These are phyloP conservation scores for Norana najaformis DNA, from an alignment of 2,888 invertebrate species.

Conservation along the genomic window DNA sequence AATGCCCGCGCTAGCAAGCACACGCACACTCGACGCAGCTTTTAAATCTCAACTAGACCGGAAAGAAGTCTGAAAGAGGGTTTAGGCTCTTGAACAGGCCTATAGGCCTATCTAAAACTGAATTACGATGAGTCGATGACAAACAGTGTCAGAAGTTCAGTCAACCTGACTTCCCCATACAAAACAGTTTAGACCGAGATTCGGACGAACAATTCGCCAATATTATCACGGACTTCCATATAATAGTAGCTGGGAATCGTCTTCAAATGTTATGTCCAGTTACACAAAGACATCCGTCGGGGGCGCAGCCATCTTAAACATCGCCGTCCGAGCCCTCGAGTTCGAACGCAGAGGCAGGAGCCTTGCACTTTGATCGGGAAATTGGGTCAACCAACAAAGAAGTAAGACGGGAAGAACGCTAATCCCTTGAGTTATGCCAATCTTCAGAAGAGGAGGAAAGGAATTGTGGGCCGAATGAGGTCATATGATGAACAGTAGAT, in stretches of 20 bases:
- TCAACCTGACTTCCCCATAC: not conserved
- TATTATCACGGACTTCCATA: not conserved
- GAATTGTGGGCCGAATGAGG: no score
- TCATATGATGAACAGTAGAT: no score
- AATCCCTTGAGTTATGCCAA: no score
- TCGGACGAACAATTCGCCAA: not conserved
- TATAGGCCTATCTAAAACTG: not conserved
- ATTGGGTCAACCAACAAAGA: no score
- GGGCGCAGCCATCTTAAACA: not conserved
- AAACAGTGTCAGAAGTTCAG: not conserved
- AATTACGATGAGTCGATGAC: not conserved
- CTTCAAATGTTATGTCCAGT: not conserved
- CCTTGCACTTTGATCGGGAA: no score
- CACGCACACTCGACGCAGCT: no score
- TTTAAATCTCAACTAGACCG: not conserved
- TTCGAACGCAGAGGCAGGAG: no score
- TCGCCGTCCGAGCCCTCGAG: not conserved
- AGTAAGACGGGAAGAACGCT: no score
- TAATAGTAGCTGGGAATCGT: not conserved
- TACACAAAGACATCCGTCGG: not conserved
- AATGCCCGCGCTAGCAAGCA: no score
- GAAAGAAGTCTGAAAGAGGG: not conserved
- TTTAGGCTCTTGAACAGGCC: not conserved
- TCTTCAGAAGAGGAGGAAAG: no score
- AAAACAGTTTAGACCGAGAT: not conserved